Percentiles rank a stretch among this genome's conserved stretches.
Evolutionary conservation across 2,888 invertebrate species (phyloP).

Genomic region (Geotrupes spiniger): DNA sequence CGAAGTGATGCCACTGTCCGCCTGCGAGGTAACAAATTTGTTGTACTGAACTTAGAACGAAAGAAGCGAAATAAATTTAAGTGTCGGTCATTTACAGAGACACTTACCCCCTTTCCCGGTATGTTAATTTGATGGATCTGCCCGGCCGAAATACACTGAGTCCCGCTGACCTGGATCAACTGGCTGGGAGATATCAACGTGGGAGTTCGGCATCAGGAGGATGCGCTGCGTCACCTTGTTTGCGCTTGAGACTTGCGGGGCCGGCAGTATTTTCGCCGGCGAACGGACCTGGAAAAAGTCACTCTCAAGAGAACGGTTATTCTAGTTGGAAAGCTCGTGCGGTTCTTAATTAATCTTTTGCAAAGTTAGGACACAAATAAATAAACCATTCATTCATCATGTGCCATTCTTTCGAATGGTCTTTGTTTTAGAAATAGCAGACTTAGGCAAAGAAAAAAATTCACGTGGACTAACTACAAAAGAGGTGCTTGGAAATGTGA

Average conservation of each 20-base stretch:
- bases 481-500: too few relatives aligned
- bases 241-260: slow-evolving; percentile 50
- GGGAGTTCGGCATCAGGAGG: slow-evolving; percentile 52
- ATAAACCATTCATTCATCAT: slow-evolving; percentile 47
- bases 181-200: slow-evolving; percentile 49
- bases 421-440: too few relatives aligned
- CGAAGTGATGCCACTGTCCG: slow-evolving; percentile 11
- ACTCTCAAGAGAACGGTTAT: too few relatives aligned
- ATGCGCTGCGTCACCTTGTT: slow-evolving; percentile 53
- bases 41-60: slow-evolving; percentile 65
- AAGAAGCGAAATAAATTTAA: slow-evolving; percentile 1
- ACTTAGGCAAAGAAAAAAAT: too few relatives aligned
- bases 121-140: slow-evolving; percentile 71
- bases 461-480: too few relatives aligned
- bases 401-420: too few relatives aligned
- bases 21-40: slow-evolving; percentile 57
- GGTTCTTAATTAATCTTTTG: too few relatives aligned
- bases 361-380: too few relatives aligned
- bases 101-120: slow-evolving; percentile 65
- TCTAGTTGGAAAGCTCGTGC: too few relatives aligned
- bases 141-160: slow-evolving; percentile 48
- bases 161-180: slow-evolving; percentile 43
- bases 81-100: neutral
- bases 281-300: slow-evolving; percentile 66
- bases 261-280: slow-evolving; percentile 68